Evolutionary conservation across 2,888 invertebrate genomes (phyloP).

Genomic region (Tipula confusa): DNA sequence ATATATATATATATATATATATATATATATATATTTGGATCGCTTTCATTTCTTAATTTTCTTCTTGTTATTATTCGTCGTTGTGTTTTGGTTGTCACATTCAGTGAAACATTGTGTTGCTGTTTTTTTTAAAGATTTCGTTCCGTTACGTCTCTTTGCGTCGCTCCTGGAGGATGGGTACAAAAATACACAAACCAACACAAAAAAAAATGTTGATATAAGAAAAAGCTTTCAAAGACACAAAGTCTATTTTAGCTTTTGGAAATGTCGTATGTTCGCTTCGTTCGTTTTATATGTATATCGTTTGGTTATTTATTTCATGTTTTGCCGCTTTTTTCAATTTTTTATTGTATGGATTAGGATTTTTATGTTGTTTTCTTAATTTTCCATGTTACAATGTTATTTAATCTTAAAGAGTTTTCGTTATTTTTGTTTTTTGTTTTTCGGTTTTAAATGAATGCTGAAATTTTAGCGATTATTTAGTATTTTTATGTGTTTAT

Average conservation of each 20-base stretch:
- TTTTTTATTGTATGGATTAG: slow-evolving; percentile 27
- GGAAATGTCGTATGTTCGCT: slow-evolving; percentile 3
- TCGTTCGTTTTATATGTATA: neutral
- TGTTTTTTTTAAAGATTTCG: neutral
- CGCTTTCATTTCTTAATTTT: slow-evolving; percentile 4
- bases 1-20: no score
- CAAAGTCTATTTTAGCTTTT: slow-evolving; percentile 27
- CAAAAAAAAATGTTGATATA: slow-evolving; percentile 1
- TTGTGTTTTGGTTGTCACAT: slow-evolving; percentile 28
- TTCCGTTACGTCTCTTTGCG: neutral
- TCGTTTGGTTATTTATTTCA: slow-evolving; percentile 14
- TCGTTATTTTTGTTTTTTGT: neutral
- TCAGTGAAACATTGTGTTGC: slow-evolving; percentile 3
- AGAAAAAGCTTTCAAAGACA: slow-evolving; percentile 30
- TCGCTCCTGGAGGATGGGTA: neutral
- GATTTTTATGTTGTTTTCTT: slow-evolving; percentile 16
- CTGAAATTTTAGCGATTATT: neutral
- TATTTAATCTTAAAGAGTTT: slow-evolving; percentile 20
- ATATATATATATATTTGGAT: neutral
- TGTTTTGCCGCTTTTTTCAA: slow-evolving; percentile 20
- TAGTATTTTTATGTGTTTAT: neutral
- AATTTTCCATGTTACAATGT: neutral
- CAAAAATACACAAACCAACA: neutral
- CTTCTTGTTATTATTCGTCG: neutral
- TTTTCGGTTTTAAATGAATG: neutral